Evolutionary conservation across 2,797 vertebrate genomes (phyloP).

Genomic region (Todus mexicanus): DNA sequence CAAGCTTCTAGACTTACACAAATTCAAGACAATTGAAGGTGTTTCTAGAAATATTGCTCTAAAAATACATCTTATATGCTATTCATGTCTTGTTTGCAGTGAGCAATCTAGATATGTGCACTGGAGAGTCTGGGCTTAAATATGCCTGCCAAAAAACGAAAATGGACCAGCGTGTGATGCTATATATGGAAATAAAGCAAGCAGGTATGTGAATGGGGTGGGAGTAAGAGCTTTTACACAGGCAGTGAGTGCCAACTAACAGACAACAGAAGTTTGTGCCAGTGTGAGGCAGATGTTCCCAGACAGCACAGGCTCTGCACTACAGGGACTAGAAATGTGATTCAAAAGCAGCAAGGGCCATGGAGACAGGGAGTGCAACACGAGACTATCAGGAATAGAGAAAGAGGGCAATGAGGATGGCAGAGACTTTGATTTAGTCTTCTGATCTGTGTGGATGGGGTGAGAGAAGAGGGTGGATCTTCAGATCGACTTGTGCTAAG

Average conservation of each 20-base stretch:
- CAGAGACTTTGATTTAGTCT: not conserved
- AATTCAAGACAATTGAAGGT: not conserved
- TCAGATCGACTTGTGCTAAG: not conserved
- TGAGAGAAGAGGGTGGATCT: not conserved
- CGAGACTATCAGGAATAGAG: not conserved
- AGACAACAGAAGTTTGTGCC: not conserved
- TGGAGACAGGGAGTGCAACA: not conserved
- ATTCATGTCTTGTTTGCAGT: not conserved
- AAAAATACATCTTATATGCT: not conserved
- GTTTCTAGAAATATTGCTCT: not conserved
- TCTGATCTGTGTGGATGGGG: fast-evolving
- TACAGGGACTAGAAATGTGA: not conserved
- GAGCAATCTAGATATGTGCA: not conserved
- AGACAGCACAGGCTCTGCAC: not conserved
- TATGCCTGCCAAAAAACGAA: not conserved
- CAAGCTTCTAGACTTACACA: not conserved
- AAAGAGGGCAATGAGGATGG: not conserved
- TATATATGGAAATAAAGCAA: not conserved
- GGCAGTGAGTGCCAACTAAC: not conserved
- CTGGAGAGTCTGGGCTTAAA: not conserved
- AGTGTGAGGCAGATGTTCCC: fast-evolving
- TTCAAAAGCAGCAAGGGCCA: not conserved
- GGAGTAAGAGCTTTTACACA: not conserved
- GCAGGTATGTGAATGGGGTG: not conserved
- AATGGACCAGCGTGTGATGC: not conserved